Percentiles rank a stretch among this genome's conserved stretches.
Evolutionary conservation across 2,888 invertebrate species (phyloP).

Genomic region (Odontocerum albicorne): DNA sequence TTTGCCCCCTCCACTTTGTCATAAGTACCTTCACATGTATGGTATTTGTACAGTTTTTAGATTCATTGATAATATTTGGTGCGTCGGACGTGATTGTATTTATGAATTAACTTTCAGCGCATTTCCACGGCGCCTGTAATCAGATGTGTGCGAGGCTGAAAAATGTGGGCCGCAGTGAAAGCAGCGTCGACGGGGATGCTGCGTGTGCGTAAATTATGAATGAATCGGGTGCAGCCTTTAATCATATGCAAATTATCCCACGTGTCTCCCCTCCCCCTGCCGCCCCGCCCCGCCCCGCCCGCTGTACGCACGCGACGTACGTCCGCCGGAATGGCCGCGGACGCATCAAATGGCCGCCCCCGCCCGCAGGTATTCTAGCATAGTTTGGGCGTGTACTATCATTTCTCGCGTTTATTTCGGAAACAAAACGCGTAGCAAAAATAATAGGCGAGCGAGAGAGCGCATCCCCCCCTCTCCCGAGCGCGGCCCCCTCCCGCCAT

Average conservation of each 20-base stretch:
- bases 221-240: constrained; percentile 27
- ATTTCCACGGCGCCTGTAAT: no score
- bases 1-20: no score
- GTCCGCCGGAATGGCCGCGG: constrained; percentile 26
- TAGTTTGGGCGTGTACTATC: constrained; percentile 34
- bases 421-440: constrained; percentile 34
- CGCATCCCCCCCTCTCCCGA: constrained; percentile 29
- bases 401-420: constrained; percentile 32
- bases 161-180: not conserved
- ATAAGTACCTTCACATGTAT: no score
- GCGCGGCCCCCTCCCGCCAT: not conserved
- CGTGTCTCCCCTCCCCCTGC: constrained; percentile 37
- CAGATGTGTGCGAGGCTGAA: not conserved
- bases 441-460: constrained; percentile 34
- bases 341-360: constrained; percentile 26
- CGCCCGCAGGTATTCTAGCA: constrained; percentile 37
- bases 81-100: no score
- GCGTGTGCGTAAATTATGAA: constrained; percentile 35
- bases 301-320: not conserved
- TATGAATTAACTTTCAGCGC: no score
- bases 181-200: constrained; percentile 12
- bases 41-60: no score
- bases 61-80: no score
- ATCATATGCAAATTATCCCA: constrained; percentile 32
- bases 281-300: constrained; percentile 36